phyloP scores from a whole-genome alignment of 2,888 invertebrate genomes.

The Amaurobius ferox region DNA sequence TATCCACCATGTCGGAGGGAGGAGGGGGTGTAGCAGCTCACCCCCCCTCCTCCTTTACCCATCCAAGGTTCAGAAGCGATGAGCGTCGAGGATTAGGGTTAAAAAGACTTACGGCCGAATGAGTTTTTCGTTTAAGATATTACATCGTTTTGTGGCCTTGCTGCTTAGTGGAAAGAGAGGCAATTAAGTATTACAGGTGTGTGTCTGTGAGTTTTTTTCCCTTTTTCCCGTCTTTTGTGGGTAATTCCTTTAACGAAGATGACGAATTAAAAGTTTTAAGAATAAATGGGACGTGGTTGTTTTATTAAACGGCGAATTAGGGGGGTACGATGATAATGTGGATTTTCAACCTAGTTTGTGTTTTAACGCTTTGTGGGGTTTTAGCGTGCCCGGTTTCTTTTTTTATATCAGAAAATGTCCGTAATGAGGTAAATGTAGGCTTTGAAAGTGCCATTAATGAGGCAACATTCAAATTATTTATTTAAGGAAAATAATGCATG shows the following conservation, averaged over 20 bases:
- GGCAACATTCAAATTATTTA: conserved; percentile 14
- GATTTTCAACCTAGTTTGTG: conserved; percentile 29
- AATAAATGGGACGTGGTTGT: conserved; percentile 67
- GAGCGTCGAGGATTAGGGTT: conserved; percentile 70
- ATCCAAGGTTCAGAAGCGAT: conserved; percentile 64
- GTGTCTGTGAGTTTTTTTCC: conserved; percentile 29
- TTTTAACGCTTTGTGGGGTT: conserved; percentile 45
- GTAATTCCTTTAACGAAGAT: conserved; percentile 66
- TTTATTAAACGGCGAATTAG: conserved; percentile 67
- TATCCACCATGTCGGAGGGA: conserved; percentile 57
- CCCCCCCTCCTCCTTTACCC: neutral
- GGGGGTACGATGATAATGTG: neutral
- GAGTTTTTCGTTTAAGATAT: conserved; percentile 72
- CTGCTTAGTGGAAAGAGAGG: conserved; percentile 62
- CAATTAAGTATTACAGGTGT: conserved; percentile 70
- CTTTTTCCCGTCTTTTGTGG: conserved; percentile 34
- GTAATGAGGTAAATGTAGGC: conserved; percentile 13
- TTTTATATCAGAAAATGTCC: conserved; percentile 11
- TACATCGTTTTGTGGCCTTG: conserved; percentile 71
- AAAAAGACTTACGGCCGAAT: conserved; percentile 69
- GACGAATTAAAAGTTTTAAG: conserved; percentile 72
- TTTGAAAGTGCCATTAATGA: neutral
- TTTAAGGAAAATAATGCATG: conserved; percentile 6
- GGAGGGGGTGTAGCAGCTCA: neutral
- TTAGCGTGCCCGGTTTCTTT: neutral